Base-by-base conservation (phyloP, 2,797 vertebrate species). In the Crossoptilon crossoptilon region DNA sequence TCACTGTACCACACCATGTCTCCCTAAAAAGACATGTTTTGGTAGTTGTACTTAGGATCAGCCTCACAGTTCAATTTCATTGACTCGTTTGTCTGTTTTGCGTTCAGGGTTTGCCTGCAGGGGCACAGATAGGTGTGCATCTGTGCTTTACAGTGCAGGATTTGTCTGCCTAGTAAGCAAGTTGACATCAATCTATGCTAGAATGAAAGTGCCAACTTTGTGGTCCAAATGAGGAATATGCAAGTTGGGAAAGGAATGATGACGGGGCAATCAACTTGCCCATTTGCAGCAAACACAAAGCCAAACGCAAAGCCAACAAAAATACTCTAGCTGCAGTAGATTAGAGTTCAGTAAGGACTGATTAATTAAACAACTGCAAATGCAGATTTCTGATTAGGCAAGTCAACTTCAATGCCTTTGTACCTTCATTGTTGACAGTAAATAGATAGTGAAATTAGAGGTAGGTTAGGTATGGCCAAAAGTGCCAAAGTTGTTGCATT, bases 251-350 rank as follows among this genome's bases (percentile, higher is more conserved):
- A 76, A 35, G 64, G 14, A 76, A n/a, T 29, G 51, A 41, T 8
- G 6, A 7, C 62, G 26, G 16, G 3, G 1, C 31, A 55, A 15
- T 51, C 29, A 15, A 0, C 2, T 0, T 53, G 10, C 73, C 62
- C 5, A 11, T 59, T 46, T 33, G 14, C 24, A 63, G 13, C 15
- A 21, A 51, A 5, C 35, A 31, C 27, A 56, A 67, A 29, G 51
- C 17, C 26, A 29, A 29, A 53, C 51, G 31, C 23, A 53, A 70
- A 53, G 35, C 24, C 27, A 15, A 12, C 39, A 53, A 53, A 53
- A 18, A 4, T 64, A 81, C 29, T 56, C 29, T 62, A 41, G 11
- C 43, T 77, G 26, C 11, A 58, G 0, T 62, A 62, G 13, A 31
- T 74, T 49, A 68, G 55, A 63, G 26, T 74, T 88, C 19, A 49